Evolutionary conservation across 2,888 invertebrate species (phyloP).

Genomic region (Cephus sareptanus): DNA sequence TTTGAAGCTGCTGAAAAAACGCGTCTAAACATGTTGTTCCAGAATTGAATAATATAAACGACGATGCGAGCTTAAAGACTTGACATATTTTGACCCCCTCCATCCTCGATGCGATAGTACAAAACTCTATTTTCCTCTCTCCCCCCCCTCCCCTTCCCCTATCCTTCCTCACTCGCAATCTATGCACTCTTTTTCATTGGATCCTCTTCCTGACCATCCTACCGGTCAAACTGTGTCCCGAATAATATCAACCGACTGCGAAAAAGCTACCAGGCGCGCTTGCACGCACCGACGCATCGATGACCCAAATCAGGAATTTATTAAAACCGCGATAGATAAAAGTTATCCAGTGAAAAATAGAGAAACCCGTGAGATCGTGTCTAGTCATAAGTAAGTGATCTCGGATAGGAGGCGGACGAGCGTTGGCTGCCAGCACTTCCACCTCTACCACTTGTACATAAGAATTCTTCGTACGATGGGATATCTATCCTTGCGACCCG

Average conservation of each 20-base stretch:
- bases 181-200: neutral
- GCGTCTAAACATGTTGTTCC: neutral
- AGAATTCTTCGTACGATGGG: neutral
- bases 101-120: no score
- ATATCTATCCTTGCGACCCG: neutral
- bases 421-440: neutral
- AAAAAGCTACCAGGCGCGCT: neutral
- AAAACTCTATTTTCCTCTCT: neutral
- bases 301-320: slow-evolving; percentile 52
- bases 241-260: neutral
- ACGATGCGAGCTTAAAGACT: no score
- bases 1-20: neutral
- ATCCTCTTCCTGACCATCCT: neutral
- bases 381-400: slow-evolving; percentile 59
- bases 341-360: slow-evolving; percentile 48
- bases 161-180: slow-evolving; percentile 7
- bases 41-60: neutral
- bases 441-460: neutral
- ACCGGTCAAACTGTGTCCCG: neutral
- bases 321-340: slow-evolving; percentile 46
- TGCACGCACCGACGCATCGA: slow-evolving; percentile 29
- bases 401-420: slow-evolving; percentile 36
- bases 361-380: slow-evolving; percentile 47
- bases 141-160: neutral
- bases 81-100: no score